phyloP scores from a whole-genome alignment of 2,888 invertebrate species.

The Phytoseiulus persimilis region DNA sequence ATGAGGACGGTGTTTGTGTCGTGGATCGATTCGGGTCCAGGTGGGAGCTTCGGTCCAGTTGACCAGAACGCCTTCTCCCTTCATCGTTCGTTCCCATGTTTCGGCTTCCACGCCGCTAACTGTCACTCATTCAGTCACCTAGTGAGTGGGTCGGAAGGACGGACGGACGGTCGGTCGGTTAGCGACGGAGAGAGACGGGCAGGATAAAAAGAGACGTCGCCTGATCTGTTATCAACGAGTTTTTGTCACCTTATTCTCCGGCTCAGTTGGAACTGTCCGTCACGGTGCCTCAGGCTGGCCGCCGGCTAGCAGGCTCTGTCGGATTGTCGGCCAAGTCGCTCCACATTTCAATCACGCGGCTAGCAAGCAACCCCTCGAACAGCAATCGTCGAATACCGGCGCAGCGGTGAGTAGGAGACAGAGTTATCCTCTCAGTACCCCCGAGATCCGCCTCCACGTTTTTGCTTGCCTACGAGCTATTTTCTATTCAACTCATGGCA shows the following conservation, averaged over 20 bases:
- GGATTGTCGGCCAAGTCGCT: neutral
- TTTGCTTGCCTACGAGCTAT: neutral
- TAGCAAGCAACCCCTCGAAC: neutral
- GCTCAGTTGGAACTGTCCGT: neutral
- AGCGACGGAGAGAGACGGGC: neutral
- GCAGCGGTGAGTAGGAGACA: neutral
- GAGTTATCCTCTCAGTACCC: neutral
- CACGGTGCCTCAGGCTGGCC: neutral
- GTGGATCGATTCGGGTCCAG: neutral
- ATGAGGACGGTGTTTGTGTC: too few species aligned
- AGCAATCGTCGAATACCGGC: neutral
- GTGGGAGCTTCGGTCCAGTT: neutral
- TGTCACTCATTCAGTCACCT: slow-evolving; percentile 5
- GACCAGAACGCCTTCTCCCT: neutral
- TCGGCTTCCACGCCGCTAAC: neutral
- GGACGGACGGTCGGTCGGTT: neutral
- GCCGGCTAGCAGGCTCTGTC: neutral
- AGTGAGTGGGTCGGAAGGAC: neutral
- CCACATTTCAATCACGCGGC: neutral
- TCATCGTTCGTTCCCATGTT: neutral
- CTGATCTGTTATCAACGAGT: neutral
- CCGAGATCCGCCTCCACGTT: neutral
- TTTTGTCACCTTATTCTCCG: neutral
- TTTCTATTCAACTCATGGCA: neutral
- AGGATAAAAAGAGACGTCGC: neutral